Evolutionary conservation across 2,797 vertebrate genomes (phyloP), one percentile per base, ranked within the genome.

Genomic region (Heteromormyrus szaboi): DNA sequence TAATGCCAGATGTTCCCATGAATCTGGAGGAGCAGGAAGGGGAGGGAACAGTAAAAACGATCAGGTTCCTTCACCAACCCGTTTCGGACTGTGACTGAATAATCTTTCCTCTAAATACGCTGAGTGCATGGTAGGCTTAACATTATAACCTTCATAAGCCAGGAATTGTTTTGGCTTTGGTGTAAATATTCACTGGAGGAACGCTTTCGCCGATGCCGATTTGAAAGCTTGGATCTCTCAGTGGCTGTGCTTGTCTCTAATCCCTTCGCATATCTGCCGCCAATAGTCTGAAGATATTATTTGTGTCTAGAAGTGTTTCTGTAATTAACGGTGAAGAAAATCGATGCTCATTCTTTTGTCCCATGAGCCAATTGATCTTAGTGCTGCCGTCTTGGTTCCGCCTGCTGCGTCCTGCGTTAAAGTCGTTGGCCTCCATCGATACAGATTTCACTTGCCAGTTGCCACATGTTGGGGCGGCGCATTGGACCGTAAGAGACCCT

Each of bases 281-380:
- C 95, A 94, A 97, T 98, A 97, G 96, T 98, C 96, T 96, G 94
- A 96, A 97, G 37, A 79, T 97, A 96, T 96, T 79, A 41, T 95
- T 98, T 97, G 96, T 98, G 97, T 98, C 96, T 97, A 96, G 96
- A 96, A 98, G 97, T 96, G 96, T 98, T 98, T 96, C 96, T 97
- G 97, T 98, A 98, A 98, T 98, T 97, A 98, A 98, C 97, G 97
- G 96, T 97, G 94, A 97, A 98, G 44, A 76, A 88, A 88, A 88
- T 98, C 97, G 95, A 97, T 98, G 94, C 94, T 48, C 96, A 98
- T 97, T 95, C 97, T 98, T 96, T 95, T 79, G 72, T 93, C 92
- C 96, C 97, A 95, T 95, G 95, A 95, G 93, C 94, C 93, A 96
- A 97, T 98, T 94, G 97, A 98, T 97, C 94, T 94, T 93, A 93